phyloP scores from a whole-genome alignment of 2,797 vertebrate species.

The Rhincodon typus region DNA sequence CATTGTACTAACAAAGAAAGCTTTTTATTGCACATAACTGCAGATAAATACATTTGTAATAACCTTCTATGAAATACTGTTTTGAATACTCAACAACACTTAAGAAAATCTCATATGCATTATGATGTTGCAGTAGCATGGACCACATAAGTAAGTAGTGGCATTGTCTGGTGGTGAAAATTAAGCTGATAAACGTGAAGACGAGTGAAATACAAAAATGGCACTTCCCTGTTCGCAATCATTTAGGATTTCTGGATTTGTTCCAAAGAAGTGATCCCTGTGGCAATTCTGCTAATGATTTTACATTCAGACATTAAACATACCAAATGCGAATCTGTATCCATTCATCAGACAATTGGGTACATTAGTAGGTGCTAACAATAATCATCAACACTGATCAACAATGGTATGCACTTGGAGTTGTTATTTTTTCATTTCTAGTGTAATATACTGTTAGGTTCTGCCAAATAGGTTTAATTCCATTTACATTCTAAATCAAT shows the following conservation, averaged over 20 bases:
- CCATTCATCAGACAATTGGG: background rate
- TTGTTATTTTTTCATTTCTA: background rate
- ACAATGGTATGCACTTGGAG: background rate
- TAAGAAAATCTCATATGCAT: background rate
- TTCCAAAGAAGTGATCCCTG: background rate
- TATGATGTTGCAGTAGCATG: background rate
- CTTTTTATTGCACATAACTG: background rate
- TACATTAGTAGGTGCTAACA: background rate
- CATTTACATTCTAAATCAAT: slow-evolving; percentile 1
- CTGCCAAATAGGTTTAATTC: background rate
- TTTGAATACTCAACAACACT: background rate
- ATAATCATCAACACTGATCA: slow-evolving; percentile 30
- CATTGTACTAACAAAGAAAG: background rate
- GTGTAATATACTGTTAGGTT: background rate
- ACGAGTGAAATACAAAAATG: background rate
- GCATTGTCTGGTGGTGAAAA: background rate
- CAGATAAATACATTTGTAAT: background rate
- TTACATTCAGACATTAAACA: slow-evolving; percentile 19
- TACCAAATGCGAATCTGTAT: background rate
- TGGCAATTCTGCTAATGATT: slow-evolving; percentile 14
- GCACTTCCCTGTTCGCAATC: background rate
- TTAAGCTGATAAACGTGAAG: background rate
- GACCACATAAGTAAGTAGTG: background rate
- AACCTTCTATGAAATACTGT: background rate
- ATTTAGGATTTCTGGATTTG: background rate